Conservation (phyloP, 2,113 vertebrate species). For the Pteronura brasiliensis region DNA sequence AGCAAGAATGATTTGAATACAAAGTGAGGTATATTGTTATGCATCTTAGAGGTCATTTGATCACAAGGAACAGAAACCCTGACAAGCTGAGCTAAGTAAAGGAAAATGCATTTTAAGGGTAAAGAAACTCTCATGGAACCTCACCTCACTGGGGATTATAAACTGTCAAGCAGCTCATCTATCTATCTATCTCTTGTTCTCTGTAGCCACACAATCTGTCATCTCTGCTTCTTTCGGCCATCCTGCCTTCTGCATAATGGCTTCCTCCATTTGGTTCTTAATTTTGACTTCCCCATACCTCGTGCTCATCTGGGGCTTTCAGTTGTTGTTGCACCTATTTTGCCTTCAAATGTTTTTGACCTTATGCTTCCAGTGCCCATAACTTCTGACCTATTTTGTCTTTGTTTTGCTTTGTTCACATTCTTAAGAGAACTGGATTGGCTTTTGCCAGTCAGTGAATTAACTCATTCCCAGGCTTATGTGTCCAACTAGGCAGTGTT, state of each 20-base stretch:
- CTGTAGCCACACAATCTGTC: not conserved
- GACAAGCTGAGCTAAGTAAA: not conserved
- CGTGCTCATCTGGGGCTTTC: not conserved
- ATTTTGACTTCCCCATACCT: slow-evolving; percentile 1
- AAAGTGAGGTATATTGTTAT: not conserved
- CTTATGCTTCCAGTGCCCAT: not conserved
- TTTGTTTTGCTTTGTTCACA: slow-evolving; percentile 1
- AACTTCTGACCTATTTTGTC: not conserved
- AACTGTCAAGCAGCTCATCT: not conserved
- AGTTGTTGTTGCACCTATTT: not conserved
- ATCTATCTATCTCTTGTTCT: not conserved
- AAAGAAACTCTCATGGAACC: not conserved
- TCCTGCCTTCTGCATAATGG: not conserved
- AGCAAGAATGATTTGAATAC: not conserved
- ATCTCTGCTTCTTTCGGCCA: not conserved
- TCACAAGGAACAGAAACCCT: not conserved
- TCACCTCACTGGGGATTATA: not conserved
- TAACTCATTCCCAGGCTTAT: not conserved
- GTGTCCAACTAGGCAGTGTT: not conserved
- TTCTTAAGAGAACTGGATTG: slow-evolving; percentile 28
- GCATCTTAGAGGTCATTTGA: not conserved
- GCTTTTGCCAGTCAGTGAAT: not conserved
- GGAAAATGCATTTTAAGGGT: slow-evolving; percentile 10
- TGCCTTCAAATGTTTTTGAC: not conserved
- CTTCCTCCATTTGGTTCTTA: not conserved